Evolutionary conservation across 1,140 invertebrate species (phyloP), one percentile per base, ranked within the genome.

Genomic region (Eumeta japonica): DNA sequence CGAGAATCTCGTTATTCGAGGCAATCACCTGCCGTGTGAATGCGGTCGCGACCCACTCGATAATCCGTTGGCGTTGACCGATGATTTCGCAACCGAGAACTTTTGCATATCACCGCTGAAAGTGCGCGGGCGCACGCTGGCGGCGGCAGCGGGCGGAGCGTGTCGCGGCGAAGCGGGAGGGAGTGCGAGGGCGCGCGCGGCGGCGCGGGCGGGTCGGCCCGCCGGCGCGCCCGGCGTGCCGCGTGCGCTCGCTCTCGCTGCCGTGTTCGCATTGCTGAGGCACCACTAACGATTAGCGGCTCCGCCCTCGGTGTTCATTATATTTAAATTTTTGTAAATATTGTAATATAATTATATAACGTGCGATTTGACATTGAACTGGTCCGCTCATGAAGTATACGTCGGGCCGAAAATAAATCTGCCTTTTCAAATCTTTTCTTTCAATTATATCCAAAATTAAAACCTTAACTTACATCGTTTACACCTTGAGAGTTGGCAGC

Each of bases 1-100:
- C 3, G 80, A 82, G 29, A 79, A 80, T 19, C 55, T 90, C 16
- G 83, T 81, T 47, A 81, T 88, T 32, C 68, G 81, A 4, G 79
- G 82, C 3, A 92, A 92, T 61, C 88, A 90, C 54, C 87, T 91
- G 52, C 88, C 89, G 0, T 92, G 89, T 55, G 88, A 90, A 60
- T 92, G 88, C 46, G 87, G 87, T 41, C 84, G 88, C 47, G 82
- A 85, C 20, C 78, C 90, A 7, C 67, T 89, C 9, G 81, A 83
- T 15, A 86, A 86, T 32, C 84, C 87, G 10, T 75, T 90, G 33
- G 83, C 83, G 3, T 80, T 88, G 50, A 82, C 81, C 1, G 79
- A 81, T 10, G 82, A 86, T 16, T 90, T 92, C 52, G 78, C 83
- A 10, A 75, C 79, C n/a, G 82, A 82, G 24, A 92, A 92, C 64